Evolutionary conservation across 1,140 invertebrate genomes (phyloP).

Genomic region (Conus betulinus): DNA sequence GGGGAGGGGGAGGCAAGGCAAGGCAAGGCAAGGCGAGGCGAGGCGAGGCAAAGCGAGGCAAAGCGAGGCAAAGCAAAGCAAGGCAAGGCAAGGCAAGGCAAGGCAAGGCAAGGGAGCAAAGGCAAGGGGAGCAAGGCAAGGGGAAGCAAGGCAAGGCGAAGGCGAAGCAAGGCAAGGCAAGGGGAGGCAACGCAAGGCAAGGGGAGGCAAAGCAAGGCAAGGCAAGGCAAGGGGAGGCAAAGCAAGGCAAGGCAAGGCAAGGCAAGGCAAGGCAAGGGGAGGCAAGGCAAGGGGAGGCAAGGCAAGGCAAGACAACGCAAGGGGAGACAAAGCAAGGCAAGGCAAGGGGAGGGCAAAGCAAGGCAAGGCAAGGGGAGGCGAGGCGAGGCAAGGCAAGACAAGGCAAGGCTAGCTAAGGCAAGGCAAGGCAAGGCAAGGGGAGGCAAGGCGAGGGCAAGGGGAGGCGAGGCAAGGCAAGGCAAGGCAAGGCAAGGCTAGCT

Average conservation of each 20-base stretch:
- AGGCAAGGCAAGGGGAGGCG: slow-evolving; percentile 16
- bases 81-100: background rate
- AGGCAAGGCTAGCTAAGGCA: slow-evolving; percentile 6
- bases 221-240: too few relatives aligned
- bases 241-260: slow-evolving; percentile 25
- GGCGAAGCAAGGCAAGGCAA: slow-evolving; percentile 10
- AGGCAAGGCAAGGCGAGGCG: background rate
- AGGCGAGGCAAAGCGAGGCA: background rate
- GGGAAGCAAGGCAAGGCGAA: slow-evolving; percentile 8
- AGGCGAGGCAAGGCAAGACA: slow-evolving; percentile 24
- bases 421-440: slow-evolving; percentile 1
- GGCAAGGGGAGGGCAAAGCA: slow-evolving; percentile 17
- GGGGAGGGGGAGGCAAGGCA: background rate
- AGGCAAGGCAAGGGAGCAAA: background rate
- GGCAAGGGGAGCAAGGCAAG: background rate
- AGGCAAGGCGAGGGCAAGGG: slow-evolving; percentile 21
- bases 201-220: slow-evolving; percentile 19
- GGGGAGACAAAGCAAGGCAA: background rate
- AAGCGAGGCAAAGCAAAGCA: background rate
- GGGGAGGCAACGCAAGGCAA: slow-evolving; percentile 24
- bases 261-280: slow-evolving; percentile 1
- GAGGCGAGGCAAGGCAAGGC: background rate
- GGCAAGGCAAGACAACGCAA: background rate
- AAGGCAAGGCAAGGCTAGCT: background rate
- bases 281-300: slow-evolving; percentile 34